Evolutionary conservation across 2,888 invertebrate species (phyloP).

Genomic region (Seira sanloemensis): DNA sequence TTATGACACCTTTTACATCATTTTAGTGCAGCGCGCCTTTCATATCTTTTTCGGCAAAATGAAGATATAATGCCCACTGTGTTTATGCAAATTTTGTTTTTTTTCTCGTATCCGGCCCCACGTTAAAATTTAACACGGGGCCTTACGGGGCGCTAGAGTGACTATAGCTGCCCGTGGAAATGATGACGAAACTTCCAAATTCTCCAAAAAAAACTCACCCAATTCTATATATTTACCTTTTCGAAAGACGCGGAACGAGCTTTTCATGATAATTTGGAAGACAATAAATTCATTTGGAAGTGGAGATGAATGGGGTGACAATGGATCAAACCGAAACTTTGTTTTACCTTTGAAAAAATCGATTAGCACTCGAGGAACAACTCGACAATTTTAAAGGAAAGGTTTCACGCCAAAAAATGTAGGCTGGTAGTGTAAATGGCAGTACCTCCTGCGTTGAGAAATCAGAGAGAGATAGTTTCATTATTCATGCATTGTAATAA

Average conservation of each 20-base stretch:
- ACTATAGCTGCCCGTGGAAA: too few relatives aligned
- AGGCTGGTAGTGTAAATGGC: background rate
- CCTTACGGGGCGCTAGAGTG: too few relatives aligned
- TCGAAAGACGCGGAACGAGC: background rate
- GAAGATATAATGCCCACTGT: too few relatives aligned
- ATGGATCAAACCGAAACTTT: background rate
- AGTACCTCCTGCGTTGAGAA: background rate
- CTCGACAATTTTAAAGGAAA: background rate
- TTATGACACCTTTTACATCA: too few relatives aligned
- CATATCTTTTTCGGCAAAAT: too few relatives aligned
- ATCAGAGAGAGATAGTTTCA: conserved; percentile 3
- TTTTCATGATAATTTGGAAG: background rate
- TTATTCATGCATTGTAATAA: conserved; percentile 7
- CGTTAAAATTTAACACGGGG: too few relatives aligned
- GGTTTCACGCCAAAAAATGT: background rate
- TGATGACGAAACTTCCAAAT: too few relatives aligned
- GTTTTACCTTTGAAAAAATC: background rate
- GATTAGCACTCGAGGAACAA: background rate
- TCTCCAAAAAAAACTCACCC: too few relatives aligned
- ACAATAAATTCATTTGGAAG: background rate
- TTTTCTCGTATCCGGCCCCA: too few relatives aligned
- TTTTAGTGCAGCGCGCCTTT: too few relatives aligned
- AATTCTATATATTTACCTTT: too few relatives aligned
- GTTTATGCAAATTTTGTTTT: too few relatives aligned
- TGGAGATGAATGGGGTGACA: background rate